Percentiles rank a stretch among this genome's conserved stretches.
Conservation (phyloP, 2,797 vertebrate species). For the Gallinago stenura region DNA sequence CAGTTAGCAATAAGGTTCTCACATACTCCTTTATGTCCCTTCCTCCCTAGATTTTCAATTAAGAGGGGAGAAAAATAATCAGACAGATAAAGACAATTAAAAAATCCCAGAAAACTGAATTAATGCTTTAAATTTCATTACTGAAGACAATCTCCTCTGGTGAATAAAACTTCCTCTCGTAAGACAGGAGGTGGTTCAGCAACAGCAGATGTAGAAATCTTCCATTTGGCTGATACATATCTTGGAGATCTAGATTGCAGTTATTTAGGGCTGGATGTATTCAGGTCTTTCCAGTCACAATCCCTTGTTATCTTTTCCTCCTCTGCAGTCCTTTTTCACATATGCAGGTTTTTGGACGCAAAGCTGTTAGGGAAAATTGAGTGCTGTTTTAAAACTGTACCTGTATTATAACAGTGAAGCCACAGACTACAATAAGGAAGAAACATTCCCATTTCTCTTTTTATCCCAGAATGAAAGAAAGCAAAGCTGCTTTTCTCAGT, state of each 20-base stretch:
- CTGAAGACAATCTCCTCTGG: background rate
- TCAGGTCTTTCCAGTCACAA: background rate
- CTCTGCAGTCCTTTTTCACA: constrained; percentile 83
- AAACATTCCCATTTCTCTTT: background rate
- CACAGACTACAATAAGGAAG: background rate
- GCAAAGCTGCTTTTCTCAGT: background rate
- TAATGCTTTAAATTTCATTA: background rate
- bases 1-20: background rate
- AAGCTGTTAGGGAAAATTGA: constrained; percentile 78
- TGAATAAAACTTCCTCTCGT: background rate
- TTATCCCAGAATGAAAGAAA: background rate
- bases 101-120: background rate
- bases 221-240: background rate
- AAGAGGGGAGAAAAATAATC: background rate
- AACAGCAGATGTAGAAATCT: background rate
- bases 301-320: constrained; percentile 83
- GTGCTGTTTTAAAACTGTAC: background rate
- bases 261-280: background rate
- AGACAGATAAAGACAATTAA: background rate
- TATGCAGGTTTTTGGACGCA: constrained; percentile 96
- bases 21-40: background rate
- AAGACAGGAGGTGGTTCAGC: background rate
- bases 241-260: background rate
- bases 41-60: background rate
- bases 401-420: background rate